These are phyloP conservation scores for Siphonodentalium dalli DNA, from an alignment of 2,888 invertebrate species.

Conservation along the genomic window DNA sequence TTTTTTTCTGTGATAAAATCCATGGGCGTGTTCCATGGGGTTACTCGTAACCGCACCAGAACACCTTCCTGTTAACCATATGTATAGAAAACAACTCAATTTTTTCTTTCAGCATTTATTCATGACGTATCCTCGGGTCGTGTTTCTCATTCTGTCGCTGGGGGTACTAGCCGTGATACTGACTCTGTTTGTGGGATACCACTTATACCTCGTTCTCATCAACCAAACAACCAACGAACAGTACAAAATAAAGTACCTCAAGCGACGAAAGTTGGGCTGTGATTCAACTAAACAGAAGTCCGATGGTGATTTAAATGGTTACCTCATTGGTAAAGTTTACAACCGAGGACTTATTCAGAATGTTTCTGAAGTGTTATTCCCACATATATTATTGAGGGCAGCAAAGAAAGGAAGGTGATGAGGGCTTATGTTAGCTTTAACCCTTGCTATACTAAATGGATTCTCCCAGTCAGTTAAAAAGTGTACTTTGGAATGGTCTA, in stretches of 20 bases:
- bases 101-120: slow-evolving; percentile 57
- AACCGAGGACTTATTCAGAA: slow-evolving; percentile 42
- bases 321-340: slow-evolving; percentile 27
- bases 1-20: no score
- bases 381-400: no score
- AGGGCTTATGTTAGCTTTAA: no score
- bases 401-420: no score
- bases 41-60: background rate
- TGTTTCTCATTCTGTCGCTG: slow-evolving; percentile 52
- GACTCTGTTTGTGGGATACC: slow-evolving; percentile 50
- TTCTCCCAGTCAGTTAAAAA: no score
- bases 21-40: no score
- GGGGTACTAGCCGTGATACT: slow-evolving; percentile 44
- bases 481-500: no score
- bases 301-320: no score
- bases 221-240: slow-evolving; percentile 63
- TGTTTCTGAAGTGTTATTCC: slow-evolving; percentile 47
- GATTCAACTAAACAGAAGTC: background rate
- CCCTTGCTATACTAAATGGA: no score
- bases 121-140: slow-evolving; percentile 54
- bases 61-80: no score
- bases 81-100: no score
- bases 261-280: background rate
- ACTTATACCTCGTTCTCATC: slow-evolving; percentile 47
- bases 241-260: slow-evolving; percentile 40